These are phyloP conservation scores for Tupiocoris notatus DNA, from an alignment of 2,888 invertebrate species.

Conservation along the genomic window DNA sequence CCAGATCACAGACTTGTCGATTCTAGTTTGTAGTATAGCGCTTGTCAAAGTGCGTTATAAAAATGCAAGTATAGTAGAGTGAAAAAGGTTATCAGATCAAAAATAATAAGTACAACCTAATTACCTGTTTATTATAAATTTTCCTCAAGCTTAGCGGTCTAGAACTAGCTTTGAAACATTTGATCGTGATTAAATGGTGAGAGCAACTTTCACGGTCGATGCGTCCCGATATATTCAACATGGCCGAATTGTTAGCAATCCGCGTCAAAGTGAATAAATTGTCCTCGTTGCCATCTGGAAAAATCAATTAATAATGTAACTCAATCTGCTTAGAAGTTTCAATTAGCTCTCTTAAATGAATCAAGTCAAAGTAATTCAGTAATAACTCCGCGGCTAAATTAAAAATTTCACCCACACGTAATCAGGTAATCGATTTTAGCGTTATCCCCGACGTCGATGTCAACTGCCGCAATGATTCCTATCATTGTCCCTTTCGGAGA, in stretches of 20 bases:
- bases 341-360: no score
- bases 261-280: slow-evolving; percentile 64
- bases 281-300: slow-evolving; percentile 67
- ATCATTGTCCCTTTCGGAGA: slow-evolving; percentile 65
- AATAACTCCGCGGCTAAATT: no score
- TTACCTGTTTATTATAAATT: slow-evolving; percentile 63
- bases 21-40: no score
- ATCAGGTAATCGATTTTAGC: slow-evolving; percentile 73
- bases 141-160: slow-evolving; percentile 54
- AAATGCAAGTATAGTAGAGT: no score
- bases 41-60: no score
- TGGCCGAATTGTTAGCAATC: slow-evolving; percentile 64
- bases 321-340: no score
- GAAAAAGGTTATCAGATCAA: no score
- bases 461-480: slow-evolving; percentile 68
- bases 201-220: slow-evolving; percentile 66
- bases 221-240: slow-evolving; percentile 62
- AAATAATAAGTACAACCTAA: neutral
- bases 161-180: slow-evolving; percentile 62
- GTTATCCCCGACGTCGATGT: slow-evolving; percentile 73
- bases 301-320: no score
- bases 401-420: slow-evolving; percentile 56
- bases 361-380: no score
- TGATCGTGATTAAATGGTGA: slow-evolving; percentile 64
- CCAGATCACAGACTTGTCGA: no score